Base-by-base conservation (phyloP, 2,888 invertebrate species). In the Zootermopsis nevadensis region DNA sequence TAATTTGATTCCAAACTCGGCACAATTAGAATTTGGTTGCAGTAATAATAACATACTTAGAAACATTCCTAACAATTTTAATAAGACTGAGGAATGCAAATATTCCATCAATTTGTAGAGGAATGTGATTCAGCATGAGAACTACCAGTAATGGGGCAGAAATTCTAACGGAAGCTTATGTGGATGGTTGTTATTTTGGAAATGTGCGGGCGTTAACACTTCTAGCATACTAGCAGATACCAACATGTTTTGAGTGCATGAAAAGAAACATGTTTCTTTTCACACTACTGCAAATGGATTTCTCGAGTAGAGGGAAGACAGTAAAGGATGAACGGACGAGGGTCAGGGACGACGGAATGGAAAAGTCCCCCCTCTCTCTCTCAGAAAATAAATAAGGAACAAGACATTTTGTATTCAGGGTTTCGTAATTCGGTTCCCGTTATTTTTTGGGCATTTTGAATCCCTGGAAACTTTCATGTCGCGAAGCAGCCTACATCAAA, bases 261-360 rank as follows among this genome's bases (percentile, higher is more conserved):
- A 69, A 31, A 72, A 24, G 69, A 79, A 53, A 53, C 69, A 83
- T 83, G 60, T 74, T 83, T 67, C 74, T 81, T 83, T 66, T 48
- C 35, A 81, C n/a, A 55, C 83, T 7, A 27, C 53, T 77, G 81
- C 55, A 81, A 72, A 83, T 82, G 72, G 82, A 83, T 83, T 83
- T 79, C 67, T 82, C 72, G 67, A 81, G 83, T 67, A 77, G 77
- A 69, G 48, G 42, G 35, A 77, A 53, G 74, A 30, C 76, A 66
- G 31, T 31, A 79, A 74, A 80, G 53, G n/a, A 22, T 27, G 35
- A 55, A 27, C 42, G 72, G 48, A 27, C 30, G 67, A 30, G 48
- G 48, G 7, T 30, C 27, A 74, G 38, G 55, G 27, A 55, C 27
- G 74, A 81, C 10, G 55, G 55, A 74, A 55, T 60, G 15, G 66